These are phyloP conservation scores for Latrodectus geometricus DNA, from an alignment of 1,140 invertebrate species.

Conservation along the genomic window DNA sequence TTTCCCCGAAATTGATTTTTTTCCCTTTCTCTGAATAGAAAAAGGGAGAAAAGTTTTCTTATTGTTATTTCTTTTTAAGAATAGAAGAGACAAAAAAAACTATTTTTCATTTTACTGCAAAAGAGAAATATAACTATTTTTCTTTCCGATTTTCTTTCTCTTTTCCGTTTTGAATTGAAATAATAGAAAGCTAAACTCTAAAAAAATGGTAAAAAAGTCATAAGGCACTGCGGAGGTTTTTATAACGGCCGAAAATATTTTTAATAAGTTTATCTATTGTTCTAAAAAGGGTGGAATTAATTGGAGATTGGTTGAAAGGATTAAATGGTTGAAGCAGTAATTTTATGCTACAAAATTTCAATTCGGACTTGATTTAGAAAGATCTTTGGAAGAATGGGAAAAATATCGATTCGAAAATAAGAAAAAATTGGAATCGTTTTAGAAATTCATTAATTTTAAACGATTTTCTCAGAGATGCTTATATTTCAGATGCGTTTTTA, in stretches of 20 bases:
- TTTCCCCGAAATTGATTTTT: not conserved
- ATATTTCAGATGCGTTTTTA: no score
- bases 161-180: conserved; percentile 36
- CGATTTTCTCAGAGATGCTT: no score
- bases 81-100: not conserved
- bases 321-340: conserved; percentile 11
- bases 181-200: not conserved
- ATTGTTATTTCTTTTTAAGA: not conserved
- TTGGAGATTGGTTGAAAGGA: conserved; percentile 39
- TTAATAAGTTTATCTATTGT: conserved; percentile 56
- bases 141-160: conserved; percentile 13
- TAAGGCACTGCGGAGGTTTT: not conserved
- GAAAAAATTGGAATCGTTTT: no score
- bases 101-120: conserved; percentile 1
- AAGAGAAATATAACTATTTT: conserved; percentile 36
- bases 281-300: conserved; percentile 39
- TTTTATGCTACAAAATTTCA: conserved; percentile 29
- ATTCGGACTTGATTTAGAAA: conserved; percentile 4
- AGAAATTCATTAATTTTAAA: no score
- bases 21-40: not conserved
- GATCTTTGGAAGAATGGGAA: not conserved
- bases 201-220: not conserved
- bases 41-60: not conserved
- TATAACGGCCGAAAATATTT: conserved; percentile 2
- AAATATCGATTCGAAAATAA: no score